Conservation (phyloP, 2,888 invertebrate genomes). For the Cyclophora albipunctata region DNA sequence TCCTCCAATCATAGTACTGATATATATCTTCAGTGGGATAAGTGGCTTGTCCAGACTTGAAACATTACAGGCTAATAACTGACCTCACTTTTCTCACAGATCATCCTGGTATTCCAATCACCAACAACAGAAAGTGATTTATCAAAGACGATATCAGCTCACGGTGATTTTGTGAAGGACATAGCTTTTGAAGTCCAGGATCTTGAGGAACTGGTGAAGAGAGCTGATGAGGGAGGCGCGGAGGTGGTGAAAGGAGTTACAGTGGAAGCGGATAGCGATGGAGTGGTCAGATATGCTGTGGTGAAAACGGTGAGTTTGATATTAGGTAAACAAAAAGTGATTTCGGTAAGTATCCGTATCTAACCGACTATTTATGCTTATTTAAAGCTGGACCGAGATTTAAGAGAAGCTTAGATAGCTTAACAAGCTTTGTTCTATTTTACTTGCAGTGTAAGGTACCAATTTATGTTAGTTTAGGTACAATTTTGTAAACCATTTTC, state of each 20-base stretch:
- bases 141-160: slow-evolving; percentile 83
- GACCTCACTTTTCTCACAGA: slow-evolving; percentile 65
- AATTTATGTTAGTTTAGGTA: no score
- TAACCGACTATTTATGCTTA: no score
- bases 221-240: slow-evolving; percentile 89
- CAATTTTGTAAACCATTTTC: no score
- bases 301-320: slow-evolving; percentile 85
- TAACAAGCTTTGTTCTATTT: no score
- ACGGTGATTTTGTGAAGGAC: slow-evolving; percentile 98
- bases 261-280: slow-evolving; percentile 89
- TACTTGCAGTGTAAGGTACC: no score
- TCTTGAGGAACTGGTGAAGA: slow-evolving; percentile 86
- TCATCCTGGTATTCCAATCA: slow-evolving; percentile 93
- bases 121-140: slow-evolving; percentile 80
- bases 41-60: not conserved
- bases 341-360: no score
- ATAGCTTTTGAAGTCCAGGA: slow-evolving; percentile 95
- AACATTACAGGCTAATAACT: not conserved
- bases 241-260: slow-evolving; percentile 87
- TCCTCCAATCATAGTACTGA: no score
- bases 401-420: no score
- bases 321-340: not conserved
- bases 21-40: no score
- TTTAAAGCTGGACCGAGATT: no score
- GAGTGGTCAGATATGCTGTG: slow-evolving; percentile 88